Evolutionary conservation across 2,888 invertebrate genomes (phyloP), one percentile per base, ranked within the genome.

Genomic region (Xanthia togata): DNA sequence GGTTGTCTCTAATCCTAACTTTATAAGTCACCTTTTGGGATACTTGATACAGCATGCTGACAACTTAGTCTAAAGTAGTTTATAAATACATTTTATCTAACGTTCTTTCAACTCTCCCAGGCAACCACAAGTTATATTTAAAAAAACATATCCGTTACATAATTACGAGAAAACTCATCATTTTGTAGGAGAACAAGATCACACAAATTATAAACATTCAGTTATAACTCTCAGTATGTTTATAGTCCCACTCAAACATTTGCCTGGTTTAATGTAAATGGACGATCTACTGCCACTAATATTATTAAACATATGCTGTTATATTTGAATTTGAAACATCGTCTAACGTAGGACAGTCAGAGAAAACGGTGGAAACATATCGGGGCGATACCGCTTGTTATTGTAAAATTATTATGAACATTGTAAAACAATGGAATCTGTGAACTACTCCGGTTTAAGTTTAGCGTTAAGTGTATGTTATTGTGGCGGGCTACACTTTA

Each of bases 301-400:
- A 93, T 95, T 95, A 95, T 95, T 94, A 95, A 94, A 95, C 94
- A 94, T 88, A 86, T 89, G n/a, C 90, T 90, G 91, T 92, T 94
- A 94, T 94, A 94, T 93, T 94, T 93, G 93, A 93, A 94, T 93
- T 94, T 93, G 93, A 93, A 92, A 93, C 93, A 93, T 81, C 92
- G 92, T 91, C 94, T 93, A 94, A 92, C 78, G 41, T 63, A 57
- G 91, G 90, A 91, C 92, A 92, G 90, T 87, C 89, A 69, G 86
- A 87, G 86, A 88, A 88, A 89, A 89, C 83, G 86, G 87, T 86
- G 86, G 85, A 84, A 87, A 89, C 84, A 83, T 41, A 57, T 53
- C 68, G 38, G 38, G 38, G n/a, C 53, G 2, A 68, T 41, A 77
- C 65, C 76, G 69, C 76, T 64, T 91, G 91, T 91, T 90, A 90